Evolutionary conservation across 2,888 invertebrate species (phyloP).

Genomic region (Ptychoptera contaminata): DNA sequence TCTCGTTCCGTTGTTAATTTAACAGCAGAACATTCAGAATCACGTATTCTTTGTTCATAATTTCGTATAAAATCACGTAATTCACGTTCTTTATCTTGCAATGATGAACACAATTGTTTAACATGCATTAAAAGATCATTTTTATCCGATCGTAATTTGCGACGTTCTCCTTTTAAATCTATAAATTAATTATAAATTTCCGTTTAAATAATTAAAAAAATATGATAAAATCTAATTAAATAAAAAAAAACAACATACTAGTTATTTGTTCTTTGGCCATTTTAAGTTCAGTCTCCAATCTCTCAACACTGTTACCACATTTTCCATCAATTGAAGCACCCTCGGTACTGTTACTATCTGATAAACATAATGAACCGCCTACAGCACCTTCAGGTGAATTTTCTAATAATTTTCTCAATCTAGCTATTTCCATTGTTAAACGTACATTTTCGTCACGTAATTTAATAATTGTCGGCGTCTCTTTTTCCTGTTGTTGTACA

Average conservation of each 20-base stretch:
- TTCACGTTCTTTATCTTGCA: slow-evolving; percentile 90
- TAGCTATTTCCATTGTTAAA: slow-evolving; percentile 33
- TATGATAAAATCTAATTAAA: not conserved
- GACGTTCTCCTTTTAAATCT: slow-evolving; percentile 78
- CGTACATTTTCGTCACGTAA: slow-evolving; percentile 58
- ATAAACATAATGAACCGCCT: slow-evolving; percentile 28
- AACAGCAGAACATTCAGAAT: slow-evolving; percentile 51
- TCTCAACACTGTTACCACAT: slow-evolving; percentile 33
- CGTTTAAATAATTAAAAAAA: not conserved
- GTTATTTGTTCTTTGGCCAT: slow-evolving; percentile 26
- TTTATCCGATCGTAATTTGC: slow-evolving; percentile 83
- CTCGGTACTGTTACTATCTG: slow-evolving; percentile 27
- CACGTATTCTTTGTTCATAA: slow-evolving; percentile 78
- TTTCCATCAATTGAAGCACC: slow-evolving; percentile 22
- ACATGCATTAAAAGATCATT: slow-evolving; percentile 85
- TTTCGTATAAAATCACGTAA: slow-evolving; percentile 85
- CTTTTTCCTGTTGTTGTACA: not conserved
- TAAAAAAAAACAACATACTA: slow-evolving; percentile 5
- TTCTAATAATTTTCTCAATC: slow-evolving; percentile 31
- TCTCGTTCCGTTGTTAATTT: slow-evolving; percentile 54
- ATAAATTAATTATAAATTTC: slow-evolving; percentile 20
- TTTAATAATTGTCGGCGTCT: slow-evolving; percentile 17
- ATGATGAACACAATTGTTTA: slow-evolving; percentile 83
- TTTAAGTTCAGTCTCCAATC: slow-evolving; percentile 29
- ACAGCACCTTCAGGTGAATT: slow-evolving; percentile 43